A percentile compares a stretch with the other conserved stretches of the same genome.
Evolutionary conservation across 2,797 vertebrate genomes (phyloP).

Genomic region (Hypotaenidia philippensis): DNA sequence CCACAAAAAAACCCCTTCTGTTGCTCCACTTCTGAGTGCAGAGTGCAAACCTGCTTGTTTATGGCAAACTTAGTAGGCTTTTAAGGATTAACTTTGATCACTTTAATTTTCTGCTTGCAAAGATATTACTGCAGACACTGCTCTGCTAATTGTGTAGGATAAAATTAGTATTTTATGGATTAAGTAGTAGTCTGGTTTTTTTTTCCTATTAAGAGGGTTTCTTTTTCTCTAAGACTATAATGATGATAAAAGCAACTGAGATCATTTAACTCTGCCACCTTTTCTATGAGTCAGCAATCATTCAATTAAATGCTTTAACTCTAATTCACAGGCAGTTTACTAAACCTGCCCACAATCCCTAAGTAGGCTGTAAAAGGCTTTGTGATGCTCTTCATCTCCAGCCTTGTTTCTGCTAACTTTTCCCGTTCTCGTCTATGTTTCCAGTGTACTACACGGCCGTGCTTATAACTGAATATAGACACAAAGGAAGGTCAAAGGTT

Average conservation of each 20-base stretch:
- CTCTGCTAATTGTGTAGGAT: neutral
- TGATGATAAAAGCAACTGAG: constrained; percentile 28
- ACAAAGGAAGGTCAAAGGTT: neutral
- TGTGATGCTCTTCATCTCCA: neutral
- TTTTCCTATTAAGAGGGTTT: constrained; percentile 5
- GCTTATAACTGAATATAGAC: neutral
- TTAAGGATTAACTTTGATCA: constrained; percentile 12
- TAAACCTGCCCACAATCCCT: neutral
- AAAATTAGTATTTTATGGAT: constrained; percentile 6
- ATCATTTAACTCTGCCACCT: neutral
- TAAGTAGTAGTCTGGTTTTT: neutral
- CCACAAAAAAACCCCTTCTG: neutral
- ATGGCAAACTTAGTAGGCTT: neutral
- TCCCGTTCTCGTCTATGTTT: neutral
- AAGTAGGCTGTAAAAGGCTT: neutral
- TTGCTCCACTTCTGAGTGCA: neutral
- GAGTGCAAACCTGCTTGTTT: neutral
- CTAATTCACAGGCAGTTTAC: neutral
- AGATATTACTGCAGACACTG: neutral
- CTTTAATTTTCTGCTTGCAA: neutral
- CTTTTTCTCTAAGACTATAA: neutral
- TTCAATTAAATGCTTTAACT: constrained; percentile 8
- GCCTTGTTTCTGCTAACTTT: neutral
- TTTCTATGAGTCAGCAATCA: neutral
- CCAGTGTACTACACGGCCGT: neutral